Base-by-base conservation (phyloP, 2,113 vertebrate species). In the Brachyistius frenatus region DNA sequence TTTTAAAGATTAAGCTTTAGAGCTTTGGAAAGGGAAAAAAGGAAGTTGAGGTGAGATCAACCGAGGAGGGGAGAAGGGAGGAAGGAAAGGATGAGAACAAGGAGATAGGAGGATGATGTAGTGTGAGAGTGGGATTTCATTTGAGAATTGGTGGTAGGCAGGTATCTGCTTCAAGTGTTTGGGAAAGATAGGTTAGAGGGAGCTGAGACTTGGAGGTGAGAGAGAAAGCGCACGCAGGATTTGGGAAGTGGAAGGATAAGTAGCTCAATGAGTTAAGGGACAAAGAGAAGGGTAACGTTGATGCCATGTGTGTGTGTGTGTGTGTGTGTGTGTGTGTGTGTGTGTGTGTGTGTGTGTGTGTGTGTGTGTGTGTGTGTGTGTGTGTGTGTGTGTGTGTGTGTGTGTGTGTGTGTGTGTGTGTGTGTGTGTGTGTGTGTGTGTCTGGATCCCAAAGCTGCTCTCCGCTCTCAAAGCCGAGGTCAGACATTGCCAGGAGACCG, bases 401-500 rank as follows among this genome's bases (percentile, higher is more conserved):
- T 23, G 23, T 23, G 23, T 66, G 56, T 78, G 69, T 80, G 70
- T 75, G 30, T 46, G 44, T 68, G 39, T 56, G 58, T 49, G 36
- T 68, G 72, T 76, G 44, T 61, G 75, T 61, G 62, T 75, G 55
- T 52, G 2, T 1, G 46, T 65, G 46, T 76, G 66, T 70, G 41
- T 74, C 39, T 35, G 32, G 47, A 44, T 85, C 79, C 67, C 81
- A 78, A 66, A 81, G 61, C 70, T 88, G 66, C 68, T 84, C 61
- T 78, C 37, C 54, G 31, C 62, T 80, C 75, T 86, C 79, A 66
- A 72, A 84, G 10, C 69, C 82, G 53, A 91, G 89, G 90, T 91
- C 87, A 90, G 83, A 83, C 68, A 76, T 66, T 64, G 74, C 83
- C 86, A 81, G 63, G 87, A 88, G 90, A 90, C 71, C 75, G 65